These are phyloP conservation scores for Tokudaia tokunoshimensis DNA, from an alignment of 2,797 vertebrate genomes.

Conservation along the genomic window DNA sequence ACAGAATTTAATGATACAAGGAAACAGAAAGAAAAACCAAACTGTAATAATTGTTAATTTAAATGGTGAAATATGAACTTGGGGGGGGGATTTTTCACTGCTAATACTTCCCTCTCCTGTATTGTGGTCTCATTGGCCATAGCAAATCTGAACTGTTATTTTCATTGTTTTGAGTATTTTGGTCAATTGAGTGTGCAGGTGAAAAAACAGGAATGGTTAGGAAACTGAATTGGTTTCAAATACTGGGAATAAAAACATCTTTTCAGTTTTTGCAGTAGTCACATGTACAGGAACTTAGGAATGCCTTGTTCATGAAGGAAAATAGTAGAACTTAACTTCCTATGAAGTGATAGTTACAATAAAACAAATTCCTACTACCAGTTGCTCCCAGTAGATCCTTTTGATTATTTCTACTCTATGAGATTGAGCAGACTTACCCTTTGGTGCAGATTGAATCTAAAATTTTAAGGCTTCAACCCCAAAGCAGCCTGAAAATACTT, in stretches of 20 bases:
- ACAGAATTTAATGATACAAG: neutral
- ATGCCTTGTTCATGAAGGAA: neutral
- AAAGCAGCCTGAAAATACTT: neutral
- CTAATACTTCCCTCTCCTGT: neutral
- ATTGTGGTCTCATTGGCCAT: neutral
- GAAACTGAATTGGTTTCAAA: constrained; percentile 1
- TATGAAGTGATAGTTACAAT: neutral
- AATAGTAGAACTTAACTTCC: neutral
- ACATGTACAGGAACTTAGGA: neutral
- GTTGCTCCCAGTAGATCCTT: neutral
- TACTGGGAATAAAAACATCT: neutral
- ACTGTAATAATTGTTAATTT: neutral
- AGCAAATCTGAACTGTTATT: neutral
- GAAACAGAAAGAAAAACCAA: neutral
- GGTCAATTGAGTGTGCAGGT: neutral
- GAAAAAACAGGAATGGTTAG: neutral
- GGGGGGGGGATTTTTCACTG: rapidly evolving
- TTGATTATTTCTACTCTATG: neutral
- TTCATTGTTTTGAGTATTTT: neutral
- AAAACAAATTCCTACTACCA: neutral
- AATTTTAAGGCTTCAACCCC: neutral
- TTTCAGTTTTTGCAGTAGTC: neutral
- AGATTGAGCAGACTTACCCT: neutral
- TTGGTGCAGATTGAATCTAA: neutral
- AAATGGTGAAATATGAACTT: neutral